Percentiles rank a stretch among this genome's conserved stretches.
Evolutionary conservation across 1,140 invertebrate genomes (phyloP).

Genomic region (Drosophila simulans): DNA sequence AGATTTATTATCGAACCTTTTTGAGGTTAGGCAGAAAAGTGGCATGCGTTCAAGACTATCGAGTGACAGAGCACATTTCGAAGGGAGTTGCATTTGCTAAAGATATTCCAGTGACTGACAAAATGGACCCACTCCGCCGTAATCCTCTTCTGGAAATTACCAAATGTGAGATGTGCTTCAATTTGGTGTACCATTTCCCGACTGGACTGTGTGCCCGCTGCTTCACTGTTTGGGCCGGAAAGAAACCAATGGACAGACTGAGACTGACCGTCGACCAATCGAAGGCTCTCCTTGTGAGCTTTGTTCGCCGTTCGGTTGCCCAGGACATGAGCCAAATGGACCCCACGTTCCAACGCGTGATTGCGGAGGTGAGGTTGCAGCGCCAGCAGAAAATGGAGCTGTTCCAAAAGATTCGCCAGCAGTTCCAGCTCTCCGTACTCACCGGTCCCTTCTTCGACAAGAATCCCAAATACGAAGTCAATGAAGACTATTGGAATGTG

Average conservation of each 20-base stretch:
- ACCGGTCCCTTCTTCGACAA: not conserved
- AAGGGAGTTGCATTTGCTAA: not conserved
- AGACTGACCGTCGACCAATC: conserved; percentile 15
- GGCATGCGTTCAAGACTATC: not conserved
- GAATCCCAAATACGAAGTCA: not conserved
- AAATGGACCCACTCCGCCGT: conserved; percentile 17
- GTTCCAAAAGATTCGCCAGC: conserved; percentile 38
- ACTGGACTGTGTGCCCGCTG: conserved; percentile 52
- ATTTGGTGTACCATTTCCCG: conserved; percentile 27
- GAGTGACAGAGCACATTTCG: not conserved
- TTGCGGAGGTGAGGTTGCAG: not conserved
- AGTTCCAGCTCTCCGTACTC: conserved; percentile 30
- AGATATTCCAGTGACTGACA: too few species aligned
- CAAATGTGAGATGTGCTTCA: conserved; percentile 54
- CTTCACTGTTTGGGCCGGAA: conserved; percentile 29
- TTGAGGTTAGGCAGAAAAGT: not conserved
- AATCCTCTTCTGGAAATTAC: conserved; percentile 30
- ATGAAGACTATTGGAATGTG: conserved; percentile 5
- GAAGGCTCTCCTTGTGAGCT: conserved; percentile 20
- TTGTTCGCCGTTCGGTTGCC: not conserved
- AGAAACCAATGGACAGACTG: not conserved
- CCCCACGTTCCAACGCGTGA: conserved; percentile 17
- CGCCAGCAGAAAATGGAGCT: conserved; percentile 24
- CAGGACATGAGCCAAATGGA: conserved; percentile 1
- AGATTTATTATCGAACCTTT: not conserved